phyloP scores from a whole-genome alignment of 2,113 vertebrate genomes.

The Sebastes schlegelii region DNA sequence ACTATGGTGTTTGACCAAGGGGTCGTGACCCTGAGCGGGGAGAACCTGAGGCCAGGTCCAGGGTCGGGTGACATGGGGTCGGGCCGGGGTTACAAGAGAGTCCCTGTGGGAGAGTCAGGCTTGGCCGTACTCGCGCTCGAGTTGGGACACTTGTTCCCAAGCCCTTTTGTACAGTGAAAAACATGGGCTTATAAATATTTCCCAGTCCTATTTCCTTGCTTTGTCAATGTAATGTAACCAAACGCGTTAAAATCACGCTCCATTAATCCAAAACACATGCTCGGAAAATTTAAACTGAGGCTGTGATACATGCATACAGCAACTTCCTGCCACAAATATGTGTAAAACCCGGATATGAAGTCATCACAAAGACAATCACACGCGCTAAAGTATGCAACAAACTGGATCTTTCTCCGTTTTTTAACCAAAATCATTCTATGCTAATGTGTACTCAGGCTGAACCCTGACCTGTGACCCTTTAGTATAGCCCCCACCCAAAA shows the following conservation, averaged over 20 bases:
- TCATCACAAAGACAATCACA: conserved; percentile 6
- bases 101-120: conserved; percentile 62
- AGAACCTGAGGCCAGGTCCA: conserved; percentile 58
- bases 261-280: conserved; percentile 35
- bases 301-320: not conserved
- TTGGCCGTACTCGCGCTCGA: not conserved
- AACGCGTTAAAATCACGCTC: conserved; percentile 9
- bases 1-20: conserved; percentile 66
- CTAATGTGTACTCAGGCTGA: conserved; percentile 80
- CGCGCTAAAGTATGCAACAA: not conserved
- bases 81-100: conserved; percentile 52
- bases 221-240: conserved; percentile 39
- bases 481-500: conserved; percentile 20
- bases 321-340: not conserved
- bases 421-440: conserved; percentile 56
- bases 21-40: conserved; percentile 60
- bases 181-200: conserved; percentile 51
- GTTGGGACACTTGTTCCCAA: conserved; percentile 52
- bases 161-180: conserved; percentile 36
- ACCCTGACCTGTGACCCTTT: conserved; percentile 76
- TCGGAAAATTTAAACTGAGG: conserved; percentile 12
- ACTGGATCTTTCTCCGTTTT: conserved; percentile 17
- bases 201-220: conserved; percentile 46
- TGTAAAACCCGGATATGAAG: not conserved
- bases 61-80: conserved; percentile 65